Evolutionary conservation across 2,888 invertebrate species (phyloP), one percentile per base, ranked within the genome.

Genomic region (Epirrita christyi): DNA sequence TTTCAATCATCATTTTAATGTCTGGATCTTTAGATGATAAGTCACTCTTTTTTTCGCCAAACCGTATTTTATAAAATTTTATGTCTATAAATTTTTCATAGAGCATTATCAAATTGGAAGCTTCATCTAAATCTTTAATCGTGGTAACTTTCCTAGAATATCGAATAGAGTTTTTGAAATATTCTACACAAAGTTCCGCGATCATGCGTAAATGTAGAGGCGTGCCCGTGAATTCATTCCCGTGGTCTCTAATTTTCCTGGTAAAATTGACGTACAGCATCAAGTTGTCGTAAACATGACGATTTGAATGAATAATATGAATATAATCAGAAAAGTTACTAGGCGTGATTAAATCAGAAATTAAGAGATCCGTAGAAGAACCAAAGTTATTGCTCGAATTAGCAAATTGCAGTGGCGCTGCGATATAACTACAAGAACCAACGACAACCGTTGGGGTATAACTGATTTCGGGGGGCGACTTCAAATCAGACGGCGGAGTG

Each of bases 171-270:
- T 38, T 13, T 37, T 42, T 46, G 21, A 66, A 60, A n/a, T 57
- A 55, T 28, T 58, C 43, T 42, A 49, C 43, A 46, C 61, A 67
- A 13, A 58, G 62, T 48, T 67, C 68, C 8, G 63, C 55, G 32
- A 69, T 58, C 68, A 69, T 67, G 11, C 51, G 49, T 38, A 69
- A 46, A 21, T 69, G 69, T 27, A 69, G 55, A 10, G 69, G 69
- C 29, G 59, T 59, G 36, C 62, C 56, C 2, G 63, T 63, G 41
- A 69, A 66, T 27, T 59, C 50, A 49, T 48, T 2, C 57, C 44
- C 28, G 40, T 42, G 37, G 40, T 29, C 29, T 6, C 38, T 48
- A 6, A 56, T 46, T 47, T 37, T 64, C 42, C 9, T 38, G 34
- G 38, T 56, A 48, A 48, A 43, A 6, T 13, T 9, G 32, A 55